phyloP scores from a whole-genome alignment of 2,888 invertebrate genomes.

The Hyles lineata region DNA sequence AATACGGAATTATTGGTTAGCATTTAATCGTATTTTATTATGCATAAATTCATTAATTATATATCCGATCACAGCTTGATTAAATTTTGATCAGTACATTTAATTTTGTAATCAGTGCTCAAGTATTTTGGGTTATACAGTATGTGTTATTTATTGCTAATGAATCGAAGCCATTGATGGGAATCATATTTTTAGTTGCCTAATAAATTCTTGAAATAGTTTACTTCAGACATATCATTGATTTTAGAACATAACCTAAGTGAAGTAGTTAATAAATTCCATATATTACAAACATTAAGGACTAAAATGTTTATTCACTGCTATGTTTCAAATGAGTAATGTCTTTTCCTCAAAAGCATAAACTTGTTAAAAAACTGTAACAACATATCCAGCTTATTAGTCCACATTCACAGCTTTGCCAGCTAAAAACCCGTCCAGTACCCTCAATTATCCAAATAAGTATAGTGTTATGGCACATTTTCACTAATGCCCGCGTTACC shows the following conservation, averaged over 20 bases:
- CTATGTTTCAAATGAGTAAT: no score
- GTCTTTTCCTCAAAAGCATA: no score
- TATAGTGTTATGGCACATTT: constrained; percentile 39
- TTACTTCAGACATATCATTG: no score
- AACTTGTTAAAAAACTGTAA: background rate
- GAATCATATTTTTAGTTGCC: no score
- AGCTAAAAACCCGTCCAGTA: constrained; percentile 9
- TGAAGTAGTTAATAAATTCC: background rate
- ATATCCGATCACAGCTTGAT: background rate
- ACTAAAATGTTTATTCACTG: background rate
- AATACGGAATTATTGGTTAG: background rate
- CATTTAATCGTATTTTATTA: background rate
- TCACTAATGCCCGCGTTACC: constrained; percentile 39
- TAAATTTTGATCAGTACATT: no score
- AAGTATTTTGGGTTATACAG: background rate
- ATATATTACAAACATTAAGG: background rate
- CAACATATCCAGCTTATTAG: background rate
- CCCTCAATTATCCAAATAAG: constrained; percentile 28
- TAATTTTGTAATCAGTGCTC: no score
- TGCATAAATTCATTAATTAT: background rate
- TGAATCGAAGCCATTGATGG: no score
- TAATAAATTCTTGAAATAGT: no score
- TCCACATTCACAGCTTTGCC: constrained; percentile 1
- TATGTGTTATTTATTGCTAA: no score
- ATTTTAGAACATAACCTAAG: no score